Conservation (phyloP, 30 jellyfish, hydroid and myxozoan species). For the Rhopilema esculentum region DNA sequence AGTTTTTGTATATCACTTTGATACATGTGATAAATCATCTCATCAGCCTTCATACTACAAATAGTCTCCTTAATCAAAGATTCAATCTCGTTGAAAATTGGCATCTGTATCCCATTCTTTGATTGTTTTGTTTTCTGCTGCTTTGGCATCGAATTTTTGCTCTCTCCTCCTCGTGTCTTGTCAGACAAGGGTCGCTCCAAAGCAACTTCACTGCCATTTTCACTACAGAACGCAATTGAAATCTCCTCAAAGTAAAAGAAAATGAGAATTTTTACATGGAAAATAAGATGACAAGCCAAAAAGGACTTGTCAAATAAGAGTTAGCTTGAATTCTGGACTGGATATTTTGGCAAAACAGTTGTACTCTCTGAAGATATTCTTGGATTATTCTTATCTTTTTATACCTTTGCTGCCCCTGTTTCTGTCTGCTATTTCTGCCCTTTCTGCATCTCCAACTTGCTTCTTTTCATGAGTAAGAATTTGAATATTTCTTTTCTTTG, state of each 20-base stretch:
- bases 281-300: not conserved
- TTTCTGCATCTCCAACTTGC: not conserved
- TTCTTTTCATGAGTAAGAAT: not conserved
- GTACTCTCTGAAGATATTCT: not conserved
- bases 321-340: not conserved
- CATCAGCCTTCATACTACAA: conserved; percentile 60
- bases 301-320: conserved; percentile 18
- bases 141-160: not conserved
- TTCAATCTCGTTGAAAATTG: conserved; percentile 16
- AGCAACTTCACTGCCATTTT: conserved; percentile 46
- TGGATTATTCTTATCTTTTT: not conserved
- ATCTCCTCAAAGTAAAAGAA: conserved; percentile 49
- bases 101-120: not conserved
- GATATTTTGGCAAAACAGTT: not conserved
- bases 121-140: conserved; percentile 21
- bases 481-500: not conserved
- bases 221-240: conserved; percentile 54
- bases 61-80: conserved; percentile 42
- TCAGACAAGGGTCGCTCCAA: conserved; percentile 26
- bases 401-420: no score
- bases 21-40: conserved; percentile 58
- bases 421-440: no score
- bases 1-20: conserved; percentile 45
- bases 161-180: conserved; percentile 15
- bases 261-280: not conserved